Conservation (phyloP, 1,140 invertebrate genomes). For the Brachionus calyciflorus region DNA sequence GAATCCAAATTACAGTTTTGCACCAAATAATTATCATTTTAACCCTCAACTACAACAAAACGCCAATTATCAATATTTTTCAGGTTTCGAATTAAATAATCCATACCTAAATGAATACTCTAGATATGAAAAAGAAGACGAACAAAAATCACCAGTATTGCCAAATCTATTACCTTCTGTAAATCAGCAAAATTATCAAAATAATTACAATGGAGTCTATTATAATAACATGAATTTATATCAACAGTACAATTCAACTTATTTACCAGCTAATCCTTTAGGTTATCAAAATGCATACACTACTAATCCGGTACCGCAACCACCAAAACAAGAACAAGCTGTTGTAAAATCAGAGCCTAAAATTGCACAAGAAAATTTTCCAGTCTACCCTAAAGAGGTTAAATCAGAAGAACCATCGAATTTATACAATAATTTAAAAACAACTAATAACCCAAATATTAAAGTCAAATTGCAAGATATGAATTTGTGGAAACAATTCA, state of each 20-base stretch:
- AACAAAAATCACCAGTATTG: not conserved
- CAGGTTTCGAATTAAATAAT: not conserved
- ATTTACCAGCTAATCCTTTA: not conserved
- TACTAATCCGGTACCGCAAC: not conserved
- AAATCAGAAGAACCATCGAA: not conserved
- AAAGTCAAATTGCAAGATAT: slow-evolving; percentile 29
- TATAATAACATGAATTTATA: slow-evolving; percentile 32
- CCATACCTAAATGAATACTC: not conserved
- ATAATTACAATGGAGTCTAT: not conserved
- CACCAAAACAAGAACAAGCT: not conserved
- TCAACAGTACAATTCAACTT: not conserved
- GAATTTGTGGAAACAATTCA: slow-evolving; percentile 42
- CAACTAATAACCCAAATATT: slow-evolving; percentile 31
- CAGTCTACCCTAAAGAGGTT: not conserved
- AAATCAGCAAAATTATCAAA: not conserved
- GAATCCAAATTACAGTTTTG: not conserved
- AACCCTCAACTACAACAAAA: not conserved
- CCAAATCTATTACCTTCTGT: not conserved
- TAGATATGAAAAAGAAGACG: not conserved
- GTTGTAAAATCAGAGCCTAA: not conserved
- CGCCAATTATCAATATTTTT: not conserved
- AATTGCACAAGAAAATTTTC: not conserved
- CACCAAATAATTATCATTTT: slow-evolving; percentile 14
- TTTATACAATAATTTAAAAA: slow-evolving; percentile 35
- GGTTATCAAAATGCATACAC: not conserved